Evolutionary conservation across 2,888 invertebrate genomes (phyloP), one percentile per base, ranked within the genome.

Genomic region (Prionchulus punctatus): DNA sequence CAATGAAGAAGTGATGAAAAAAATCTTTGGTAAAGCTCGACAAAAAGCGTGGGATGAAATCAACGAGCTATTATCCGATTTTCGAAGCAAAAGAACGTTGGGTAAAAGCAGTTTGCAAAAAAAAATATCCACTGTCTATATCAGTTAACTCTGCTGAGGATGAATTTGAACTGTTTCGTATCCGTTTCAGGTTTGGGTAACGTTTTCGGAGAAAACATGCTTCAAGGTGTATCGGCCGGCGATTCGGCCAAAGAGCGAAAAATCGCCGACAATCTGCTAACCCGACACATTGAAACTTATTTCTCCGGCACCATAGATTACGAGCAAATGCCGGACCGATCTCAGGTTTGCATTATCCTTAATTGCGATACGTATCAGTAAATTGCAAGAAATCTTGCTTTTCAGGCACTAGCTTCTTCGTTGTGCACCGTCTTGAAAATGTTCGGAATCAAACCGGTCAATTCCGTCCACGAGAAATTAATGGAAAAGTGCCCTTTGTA

Each of bases 1-100:
- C 7, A 26, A 71, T 55, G 69, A 71, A 28, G 60, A 65, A 18
- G 63, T 26, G n/a, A 59, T 70, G 54, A 62, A 71, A n/a, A 64
- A 76, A 72, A 75, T 82, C 60, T 96, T 96, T 72, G 82, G 84
- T 75, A 86, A 88, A 67, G 88, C 91, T 53, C 79, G 92, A 43
- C 80, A 81, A 62, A 81, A 83, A 64, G 87, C 88, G 3, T 83
- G 84, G 67, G 84, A 85, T 63, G 86, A 86, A 70, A 75, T 90
- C 53, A 80, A 82, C 54, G 82, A 82, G 64, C 84, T 85, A 66
- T 76, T 91, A 53, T 80, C 80, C 30, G 88, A 89, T 72, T 86
- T 86, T 74, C 83, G 90, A 68, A 83, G 84, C 65, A 91, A 91
- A 73, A 77, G 90, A 63, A 86, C 84, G 42, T 84, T 89, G 36